Evolutionary conservation across 2,113 vertebrate genomes (phyloP), one percentile per base, ranked within the genome.

Genomic region (Trematocara marginatum): DNA sequence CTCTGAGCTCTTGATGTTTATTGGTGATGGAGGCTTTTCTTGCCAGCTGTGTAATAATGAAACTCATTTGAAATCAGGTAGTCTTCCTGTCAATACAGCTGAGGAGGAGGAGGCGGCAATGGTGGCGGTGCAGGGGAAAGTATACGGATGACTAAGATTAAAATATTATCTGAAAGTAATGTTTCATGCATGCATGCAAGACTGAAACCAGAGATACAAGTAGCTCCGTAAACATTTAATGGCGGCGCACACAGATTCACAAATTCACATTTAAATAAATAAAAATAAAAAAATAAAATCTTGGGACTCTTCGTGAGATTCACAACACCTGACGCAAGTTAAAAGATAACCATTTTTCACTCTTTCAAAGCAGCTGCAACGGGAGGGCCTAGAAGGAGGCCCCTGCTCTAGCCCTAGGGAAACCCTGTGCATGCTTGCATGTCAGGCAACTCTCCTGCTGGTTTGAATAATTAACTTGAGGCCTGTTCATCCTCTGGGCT

Each of bases 391-490:
- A 66, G 81, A 61, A 45, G 64, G 35, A 82, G 85, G 88, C 87
- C 92, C 91, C 76, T 89, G 87, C 80, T 42, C 23, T 4, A 57
- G 85, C 84, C 81, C 78, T 78, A 54, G 84, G 87, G 90, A 93
- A 91, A 92, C 86, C 89, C 93, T 90, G 89, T 82, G 66, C 79
- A 86, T 61, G 78, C 81, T 86, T 92, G 90, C 57, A 11, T 92
- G 89, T 82, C 89, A 88, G 88, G 81, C 81, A 83, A 90, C 83
- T 86, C 90, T 90, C 85, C 84, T 20, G 49, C 90, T 92, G 90
- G 66, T 90, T 89, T 90, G 82, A 94, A 94, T 93, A 92, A 94
- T 94, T 91, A 89, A 92, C 90, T 89, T 74, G 86, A 87, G 82
- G 92, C 86, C 92, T 90, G 66, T 92, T 94, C 90, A 87, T 92